Base-by-base conservation (phyloP, 2,113 vertebrate species). In the Amblyopsis rosae region DNA sequence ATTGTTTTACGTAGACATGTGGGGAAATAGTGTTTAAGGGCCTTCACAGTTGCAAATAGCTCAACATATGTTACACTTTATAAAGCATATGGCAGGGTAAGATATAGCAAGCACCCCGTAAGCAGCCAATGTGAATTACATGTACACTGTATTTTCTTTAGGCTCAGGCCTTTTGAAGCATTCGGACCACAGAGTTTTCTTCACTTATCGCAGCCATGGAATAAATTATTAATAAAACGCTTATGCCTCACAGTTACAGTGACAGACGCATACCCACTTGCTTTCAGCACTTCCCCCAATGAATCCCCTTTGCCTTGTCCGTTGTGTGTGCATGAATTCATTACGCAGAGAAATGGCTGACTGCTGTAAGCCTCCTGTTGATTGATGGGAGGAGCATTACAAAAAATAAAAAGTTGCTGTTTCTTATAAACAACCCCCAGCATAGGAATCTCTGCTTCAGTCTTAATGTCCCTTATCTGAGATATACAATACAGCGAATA, bases 311-410 rank as follows among this genome's bases (percentile, higher is more conserved):
- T 48, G 48, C 59, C 49, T 58, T 50, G 62, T 65, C 63, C 71
- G 67, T 62, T 59, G 69, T 82, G 58, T 75, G 69, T 57, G 17
- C 48, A 19, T 73, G 67, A 75, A 82, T 86, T 81, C 60, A 77
- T 81, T 71, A 50, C 17, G 58, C 46, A 45, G 32, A 61, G 47
- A 65, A 53, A 56, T 54, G 46, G 67, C 57, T 60, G 66, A 33
- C 46, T 64, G 54, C 13, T 41, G 32, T 47, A 54, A 55, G 58
- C 51, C 70, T 73, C 45, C 54, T 58, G 47, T 62, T 83, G 83
- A 82, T 84, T 64, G 76, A 77, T 77, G 60, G 66, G 67, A 19
- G 35, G 56, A 74, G 67, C 67, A 70, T 59, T 77, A 76, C 67
- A 77, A 76, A 60, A 67, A 57, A 71, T 47, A 78, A 80, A 32